Percentiles rank a stretch among this genome's conserved stretches.
These are phyloP conservation scores for Odontocerum albicorne DNA, from an alignment of 2,888 invertebrate genomes.

Conservation along the genomic window DNA sequence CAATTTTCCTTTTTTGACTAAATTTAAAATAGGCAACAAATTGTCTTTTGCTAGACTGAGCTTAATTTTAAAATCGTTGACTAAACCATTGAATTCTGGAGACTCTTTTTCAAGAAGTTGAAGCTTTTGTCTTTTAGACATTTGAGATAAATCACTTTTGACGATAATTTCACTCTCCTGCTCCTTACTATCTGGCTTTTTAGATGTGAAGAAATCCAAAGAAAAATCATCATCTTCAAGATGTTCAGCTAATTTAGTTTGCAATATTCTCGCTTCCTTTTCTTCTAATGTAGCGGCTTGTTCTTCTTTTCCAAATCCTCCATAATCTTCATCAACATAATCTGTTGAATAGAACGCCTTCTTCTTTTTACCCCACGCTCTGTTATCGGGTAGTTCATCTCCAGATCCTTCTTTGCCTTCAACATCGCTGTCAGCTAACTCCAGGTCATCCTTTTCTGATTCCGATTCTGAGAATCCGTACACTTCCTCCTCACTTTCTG, in stretches of 20 bases:
- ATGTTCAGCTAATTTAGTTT: constrained; percentile 73
- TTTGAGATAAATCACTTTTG: constrained; percentile 73
- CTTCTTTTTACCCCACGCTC: constrained; percentile 88
- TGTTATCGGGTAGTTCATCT: constrained; percentile 73
- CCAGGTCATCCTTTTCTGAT: constrained; percentile 50
- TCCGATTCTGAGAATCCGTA: constrained; percentile 58
- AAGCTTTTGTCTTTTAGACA: constrained; percentile 75
- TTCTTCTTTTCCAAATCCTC: constrained; percentile 68
- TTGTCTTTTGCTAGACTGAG: constrained; percentile 66
- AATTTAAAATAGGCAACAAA: constrained; percentile 67
- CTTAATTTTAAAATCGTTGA: constrained; percentile 77
- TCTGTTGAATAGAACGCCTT: constrained; percentile 82
- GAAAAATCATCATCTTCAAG: constrained; percentile 78
- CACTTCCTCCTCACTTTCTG: constrained; percentile 65
- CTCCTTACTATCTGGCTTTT: constrained; percentile 43
- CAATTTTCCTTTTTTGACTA: constrained; percentile 63
- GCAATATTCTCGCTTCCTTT: constrained; percentile 79
- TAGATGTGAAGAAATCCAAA: constrained; percentile 59
- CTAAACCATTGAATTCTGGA: constrained; percentile 80
- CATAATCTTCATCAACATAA: constrained; percentile 86
- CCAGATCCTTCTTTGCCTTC: constrained; percentile 71
- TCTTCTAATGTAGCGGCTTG: constrained; percentile 79
- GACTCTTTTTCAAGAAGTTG: constrained; percentile 81
- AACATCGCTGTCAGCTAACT: constrained; percentile 74
- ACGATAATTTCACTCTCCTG: constrained; percentile 61